These are phyloP conservation scores for Desmophyllum pertusum DNA, from an alignment of 92 coral and sea anemone genomes.

Conservation along the genomic window DNA sequence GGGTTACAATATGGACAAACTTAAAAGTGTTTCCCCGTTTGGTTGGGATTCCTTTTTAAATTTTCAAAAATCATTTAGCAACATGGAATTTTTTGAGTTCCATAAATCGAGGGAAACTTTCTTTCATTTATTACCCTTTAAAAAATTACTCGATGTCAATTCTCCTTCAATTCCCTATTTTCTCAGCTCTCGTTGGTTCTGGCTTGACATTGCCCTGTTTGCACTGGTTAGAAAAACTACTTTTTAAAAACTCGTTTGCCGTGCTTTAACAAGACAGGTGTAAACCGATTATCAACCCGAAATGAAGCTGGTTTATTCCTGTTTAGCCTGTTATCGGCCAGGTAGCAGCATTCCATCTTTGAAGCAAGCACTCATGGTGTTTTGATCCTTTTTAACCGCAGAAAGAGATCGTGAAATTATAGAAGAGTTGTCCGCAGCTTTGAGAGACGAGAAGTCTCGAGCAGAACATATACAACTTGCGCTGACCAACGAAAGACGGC, in stretches of 20 bases:
- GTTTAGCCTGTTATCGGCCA: background rate
- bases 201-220: background rate
- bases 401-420: constrained; percentile 80
- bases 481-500: constrained; percentile 70
- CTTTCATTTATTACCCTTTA: no score
- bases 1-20: no score
- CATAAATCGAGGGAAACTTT: no score
- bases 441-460: constrained; percentile 62
- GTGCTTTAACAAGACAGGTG: background rate
- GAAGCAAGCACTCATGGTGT: background rate
- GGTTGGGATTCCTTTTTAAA: no score
- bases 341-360: background rate
- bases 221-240: background rate
- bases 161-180: no score
- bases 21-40: no score
- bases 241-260: no score
- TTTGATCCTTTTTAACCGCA: constrained; percentile 9
- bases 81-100: no score
- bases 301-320: no score
- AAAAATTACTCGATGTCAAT: no score
- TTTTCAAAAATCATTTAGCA: no score
- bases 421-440: constrained; percentile 66
- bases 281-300: background rate
- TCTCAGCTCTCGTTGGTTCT: background rate
- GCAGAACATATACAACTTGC: constrained; percentile 59